Evolutionary conservation across 2,888 invertebrate species (phyloP).

Genomic region (Agriopis leucophaearia): DNA sequence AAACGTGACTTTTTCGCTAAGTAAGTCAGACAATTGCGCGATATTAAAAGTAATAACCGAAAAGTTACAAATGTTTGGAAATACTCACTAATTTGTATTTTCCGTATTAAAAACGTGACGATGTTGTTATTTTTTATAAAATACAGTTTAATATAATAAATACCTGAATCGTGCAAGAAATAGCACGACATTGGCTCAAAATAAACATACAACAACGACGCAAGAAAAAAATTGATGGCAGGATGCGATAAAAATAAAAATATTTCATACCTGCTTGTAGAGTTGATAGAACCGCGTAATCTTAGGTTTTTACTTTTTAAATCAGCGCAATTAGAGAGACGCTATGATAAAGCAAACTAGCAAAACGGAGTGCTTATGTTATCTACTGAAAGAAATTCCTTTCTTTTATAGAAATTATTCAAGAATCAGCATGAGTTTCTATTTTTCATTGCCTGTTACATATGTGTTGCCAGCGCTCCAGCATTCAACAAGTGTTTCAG

Average conservation of each 20-base stretch:
- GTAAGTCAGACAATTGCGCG: not conserved
- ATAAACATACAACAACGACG: conserved; percentile 53
- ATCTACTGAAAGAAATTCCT: not conserved
- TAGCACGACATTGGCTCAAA: conserved; percentile 53
- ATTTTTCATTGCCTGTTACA: conserved; percentile 4
- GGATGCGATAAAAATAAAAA: conserved; percentile 60
- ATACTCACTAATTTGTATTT: conserved; percentile 14
- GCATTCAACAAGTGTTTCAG: conserved; percentile 78
- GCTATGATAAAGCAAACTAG: conserved; percentile 29
- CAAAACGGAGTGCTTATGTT: not conserved
- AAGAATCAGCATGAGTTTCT: not conserved
- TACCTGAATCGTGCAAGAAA: conserved; percentile 49
- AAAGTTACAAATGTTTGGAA: conserved; percentile 2
- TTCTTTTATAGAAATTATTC: not conserved
- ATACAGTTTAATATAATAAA: conserved; percentile 16
- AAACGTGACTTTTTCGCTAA: not conserved
- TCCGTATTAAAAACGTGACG: conserved; percentile 18
- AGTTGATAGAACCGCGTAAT: conserved; percentile 45
- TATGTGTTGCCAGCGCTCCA: conserved; percentile 15
- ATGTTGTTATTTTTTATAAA: conserved; percentile 27
- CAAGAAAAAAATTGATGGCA: conserved; percentile 55
- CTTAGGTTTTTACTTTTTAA: conserved; percentile 43
- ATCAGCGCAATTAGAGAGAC: conserved; percentile 47
- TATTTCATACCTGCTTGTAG: conserved; percentile 52
- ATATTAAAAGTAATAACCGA: not conserved